Percentiles rank a stretch among this genome's conserved stretches.
These are phyloP conservation scores for Flabesymbios commensalis DNA, from an alignment of 2,888 invertebrate species.

Conservation along the genomic window DNA sequence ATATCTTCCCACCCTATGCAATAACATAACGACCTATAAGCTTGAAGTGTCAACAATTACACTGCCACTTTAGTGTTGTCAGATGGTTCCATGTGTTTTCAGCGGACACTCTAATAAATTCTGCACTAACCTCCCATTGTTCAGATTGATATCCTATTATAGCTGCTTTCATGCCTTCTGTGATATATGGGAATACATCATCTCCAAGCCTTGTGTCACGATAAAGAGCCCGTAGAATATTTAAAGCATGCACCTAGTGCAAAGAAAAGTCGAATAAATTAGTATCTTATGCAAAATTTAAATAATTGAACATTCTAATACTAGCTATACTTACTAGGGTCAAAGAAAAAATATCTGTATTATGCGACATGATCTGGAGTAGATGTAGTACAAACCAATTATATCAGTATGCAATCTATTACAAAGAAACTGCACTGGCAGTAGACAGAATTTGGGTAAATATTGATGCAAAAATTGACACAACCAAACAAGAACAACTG, in stretches of 20 bases:
- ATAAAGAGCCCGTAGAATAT: constrained; percentile 81
- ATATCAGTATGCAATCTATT: too few species aligned
- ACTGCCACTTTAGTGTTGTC: background rate
- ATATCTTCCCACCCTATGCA: too few species aligned
- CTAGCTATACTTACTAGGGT: background rate
- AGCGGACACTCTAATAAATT: too few species aligned
- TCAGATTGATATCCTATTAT: constrained; percentile 74
- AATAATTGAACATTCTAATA: background rate
- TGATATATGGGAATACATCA: constrained; percentile 71
- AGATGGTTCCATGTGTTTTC: background rate
- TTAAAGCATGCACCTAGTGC: constrained; percentile 79
- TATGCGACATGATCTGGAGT: background rate
- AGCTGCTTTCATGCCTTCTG: constrained; percentile 73
- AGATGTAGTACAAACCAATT: too few species aligned
- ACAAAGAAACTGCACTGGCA: too few species aligned
- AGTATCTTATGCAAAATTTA: background rate
- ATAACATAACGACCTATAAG: too few species aligned
- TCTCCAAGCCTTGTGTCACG: constrained; percentile 78
- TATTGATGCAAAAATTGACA: too few species aligned
- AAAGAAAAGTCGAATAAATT: background rate
- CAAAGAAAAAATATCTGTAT: background rate
- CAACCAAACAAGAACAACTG: too few species aligned
- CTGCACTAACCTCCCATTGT: constrained; percentile 71
- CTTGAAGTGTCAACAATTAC: too few species aligned
- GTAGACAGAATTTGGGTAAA: too few species aligned